Base-by-base conservation (phyloP, 1,140 invertebrate species). In the Solen grandis region DNA sequence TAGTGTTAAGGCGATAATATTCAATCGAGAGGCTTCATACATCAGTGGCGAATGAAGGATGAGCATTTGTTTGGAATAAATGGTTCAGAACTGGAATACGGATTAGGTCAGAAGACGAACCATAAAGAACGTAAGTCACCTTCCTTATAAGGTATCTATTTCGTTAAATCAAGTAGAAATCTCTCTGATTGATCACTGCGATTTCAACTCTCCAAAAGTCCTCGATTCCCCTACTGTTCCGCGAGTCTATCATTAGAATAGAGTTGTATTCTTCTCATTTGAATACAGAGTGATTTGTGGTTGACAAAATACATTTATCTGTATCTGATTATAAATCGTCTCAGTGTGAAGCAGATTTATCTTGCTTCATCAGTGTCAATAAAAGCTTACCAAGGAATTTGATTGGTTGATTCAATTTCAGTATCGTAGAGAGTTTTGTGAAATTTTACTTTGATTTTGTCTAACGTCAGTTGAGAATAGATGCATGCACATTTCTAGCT, bases 301-400 rank as follows among this genome's bases (percentile, higher is more conserved):
- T 59, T 63, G 62, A 76, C 41, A 54, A 76, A 76, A 76, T 76
- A 76, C 73, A 76, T 76, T 76, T 76, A 76, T 76, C 73, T 62
- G 35, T 35, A 22, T 65, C 29, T 63, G 73, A 76, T 76, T 76
- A 76, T 65, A 33, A 38, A 54, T n/a, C 52, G 14, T 60, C 65
- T 29, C 14, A 35, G 27, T 52, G 13, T 76, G 73, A 54, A 27
- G 33, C 25, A 27, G 59, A 76, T 76, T 76, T 63, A 76, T 50
- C 73, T 33, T 54, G 5, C 60, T 63, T 76, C 41, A 50, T 76
- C 60, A 50, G 13, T 62, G 73, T 65, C 38, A 35, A 36, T 65
- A 65, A 65, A 76, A 8, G 73, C 59, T 75, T 76, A 57, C 46
- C 4, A 31, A 50, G 36, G 60, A 1, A 25, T 63, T 50, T 76